Conservation (phyloP, 2,113 vertebrate genomes). For the Ciconia boyciana region DNA sequence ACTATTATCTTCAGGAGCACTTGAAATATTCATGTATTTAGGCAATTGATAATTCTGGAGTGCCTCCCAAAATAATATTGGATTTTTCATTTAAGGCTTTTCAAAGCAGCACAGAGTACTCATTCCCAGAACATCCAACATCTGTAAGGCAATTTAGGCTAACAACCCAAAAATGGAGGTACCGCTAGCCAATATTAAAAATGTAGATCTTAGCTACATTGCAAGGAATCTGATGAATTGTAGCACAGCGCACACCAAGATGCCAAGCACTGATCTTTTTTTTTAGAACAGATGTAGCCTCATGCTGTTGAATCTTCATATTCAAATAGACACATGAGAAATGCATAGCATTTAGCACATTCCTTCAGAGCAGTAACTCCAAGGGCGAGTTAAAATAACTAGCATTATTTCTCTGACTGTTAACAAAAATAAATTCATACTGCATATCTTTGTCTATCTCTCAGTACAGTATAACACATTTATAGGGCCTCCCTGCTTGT, state of each 20-base stretch:
- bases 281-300: constrained; percentile 42
- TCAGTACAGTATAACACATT: not conserved
- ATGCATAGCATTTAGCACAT: constrained; percentile 26
- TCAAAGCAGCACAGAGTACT: not conserved
- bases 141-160: constrained; percentile 46
- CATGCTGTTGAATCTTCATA: constrained; percentile 45
- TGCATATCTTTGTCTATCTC: not conserved
- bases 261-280: not conserved
- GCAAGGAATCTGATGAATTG: not conserved
- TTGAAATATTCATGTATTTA: constrained; percentile 54
- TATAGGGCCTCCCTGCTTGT: not conserved
- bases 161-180: not conserved
- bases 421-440: constrained; percentile 33
- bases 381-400: constrained; percentile 35
- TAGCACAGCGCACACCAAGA: not conserved
- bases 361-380: constrained; percentile 33
- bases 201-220: constrained; percentile 13
- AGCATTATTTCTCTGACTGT: constrained; percentile 28
- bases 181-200: constrained; percentile 16
- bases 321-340: constrained; percentile 50
- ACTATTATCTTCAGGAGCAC: constrained; percentile 38
- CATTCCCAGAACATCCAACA: not conserved
- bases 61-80: constrained; percentile 42
- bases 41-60: constrained; percentile 45
- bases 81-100: constrained; percentile 32